Evolutionary conservation across 2,888 invertebrate genomes (phyloP).

Genomic region (Volucella inanis): DNA sequence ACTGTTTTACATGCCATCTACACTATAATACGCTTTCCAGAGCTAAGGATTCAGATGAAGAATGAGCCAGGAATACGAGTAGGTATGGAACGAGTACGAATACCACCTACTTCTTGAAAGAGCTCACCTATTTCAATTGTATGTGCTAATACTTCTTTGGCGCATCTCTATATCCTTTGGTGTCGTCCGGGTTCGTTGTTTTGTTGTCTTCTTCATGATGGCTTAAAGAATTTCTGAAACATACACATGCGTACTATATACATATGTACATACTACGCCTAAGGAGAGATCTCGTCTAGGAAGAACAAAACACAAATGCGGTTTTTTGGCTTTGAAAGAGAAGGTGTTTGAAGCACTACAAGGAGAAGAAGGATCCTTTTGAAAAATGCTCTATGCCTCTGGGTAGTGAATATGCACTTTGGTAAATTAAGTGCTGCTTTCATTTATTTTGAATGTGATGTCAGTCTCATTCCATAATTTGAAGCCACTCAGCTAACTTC

Average conservation of each 20-base stretch:
- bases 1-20: conserved; percentile 63
- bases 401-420: conserved; percentile 56
- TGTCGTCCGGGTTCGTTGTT: conserved; percentile 19
- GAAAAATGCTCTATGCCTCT: conserved; percentile 45
- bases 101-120: neutral
- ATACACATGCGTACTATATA: neutral
- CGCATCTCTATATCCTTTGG: conserved; percentile 23
- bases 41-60: conserved; percentile 60
- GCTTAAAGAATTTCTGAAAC: conserved; percentile 33
- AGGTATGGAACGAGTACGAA: conserved; percentile 1
- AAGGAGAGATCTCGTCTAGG: conserved; percentile 12
- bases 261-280: conserved; percentile 26
- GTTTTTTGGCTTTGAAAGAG: conserved; percentile 54
- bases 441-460: conserved; percentile 33
- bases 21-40: conserved; percentile 69
- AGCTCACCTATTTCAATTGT: conserved; percentile 23
- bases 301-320: conserved; percentile 44
- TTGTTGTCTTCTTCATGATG: conserved; percentile 49
- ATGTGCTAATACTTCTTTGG: conserved; percentile 2
- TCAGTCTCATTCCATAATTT: conserved; percentile 14
- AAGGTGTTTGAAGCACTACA: conserved; percentile 22
- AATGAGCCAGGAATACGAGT: conserved; percentile 28
- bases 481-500: conserved; percentile 53
- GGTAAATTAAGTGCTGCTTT: conserved; percentile 68
- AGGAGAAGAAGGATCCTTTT: conserved; percentile 40